phyloP scores from a whole-genome alignment of 2,113 vertebrate genomes.

The Corvus hawaiiensis region DNA sequence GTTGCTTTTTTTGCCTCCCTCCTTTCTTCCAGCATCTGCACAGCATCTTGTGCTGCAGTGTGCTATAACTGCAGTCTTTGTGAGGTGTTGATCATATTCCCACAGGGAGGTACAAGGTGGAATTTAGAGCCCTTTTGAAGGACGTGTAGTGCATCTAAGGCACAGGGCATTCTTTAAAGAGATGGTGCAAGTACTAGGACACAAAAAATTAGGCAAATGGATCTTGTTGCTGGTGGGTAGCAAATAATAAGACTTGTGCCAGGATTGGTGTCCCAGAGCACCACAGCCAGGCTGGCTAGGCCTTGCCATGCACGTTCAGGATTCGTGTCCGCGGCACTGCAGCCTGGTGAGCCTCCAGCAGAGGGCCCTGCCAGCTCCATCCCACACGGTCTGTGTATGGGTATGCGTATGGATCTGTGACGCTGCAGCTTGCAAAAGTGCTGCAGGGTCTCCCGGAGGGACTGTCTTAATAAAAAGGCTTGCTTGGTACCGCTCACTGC shows the following conservation, averaged over 20 bases:
- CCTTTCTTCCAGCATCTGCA: not conserved
- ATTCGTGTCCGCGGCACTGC: accelerated
- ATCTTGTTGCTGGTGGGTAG: not conserved
- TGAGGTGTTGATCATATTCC: accelerated
- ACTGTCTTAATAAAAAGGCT: not conserved
- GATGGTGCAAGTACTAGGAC: not conserved
- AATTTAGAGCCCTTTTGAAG: not conserved
- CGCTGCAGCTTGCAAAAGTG: not conserved
- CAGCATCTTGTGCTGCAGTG: not conserved
- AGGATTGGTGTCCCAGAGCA: not conserved
- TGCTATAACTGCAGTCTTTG: not conserved
- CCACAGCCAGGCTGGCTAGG: not conserved
- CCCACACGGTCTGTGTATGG: accelerated
- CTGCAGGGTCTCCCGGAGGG: not conserved
- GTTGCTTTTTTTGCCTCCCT: not conserved
- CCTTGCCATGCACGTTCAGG: accelerated
- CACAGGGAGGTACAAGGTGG: not conserved
- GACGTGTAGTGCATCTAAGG: not conserved
- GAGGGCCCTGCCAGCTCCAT: not conserved
- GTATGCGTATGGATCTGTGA: not conserved
- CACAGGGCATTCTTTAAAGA: not conserved
- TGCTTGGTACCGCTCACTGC: not conserved
- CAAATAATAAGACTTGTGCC: not conserved
- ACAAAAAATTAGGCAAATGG: not conserved
- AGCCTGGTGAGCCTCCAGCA: not conserved